These are phyloP conservation scores for Origma solitaria DNA, from an alignment of 2,113 vertebrate species.

Conservation along the genomic window DNA sequence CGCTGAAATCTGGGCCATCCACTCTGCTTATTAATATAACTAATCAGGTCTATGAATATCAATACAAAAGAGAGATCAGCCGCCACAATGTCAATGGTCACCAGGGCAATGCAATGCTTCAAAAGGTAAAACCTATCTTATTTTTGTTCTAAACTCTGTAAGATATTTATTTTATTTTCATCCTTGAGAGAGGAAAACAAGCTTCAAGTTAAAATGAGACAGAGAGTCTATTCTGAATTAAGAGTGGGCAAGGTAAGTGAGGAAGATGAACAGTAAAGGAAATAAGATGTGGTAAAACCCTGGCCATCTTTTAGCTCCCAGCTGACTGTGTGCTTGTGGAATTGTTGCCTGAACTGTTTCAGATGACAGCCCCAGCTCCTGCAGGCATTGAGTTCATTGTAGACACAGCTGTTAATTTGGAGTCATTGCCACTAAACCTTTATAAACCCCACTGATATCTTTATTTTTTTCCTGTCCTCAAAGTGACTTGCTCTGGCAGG, in stretches of 20 bases:
- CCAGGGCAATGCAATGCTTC: slow-evolving; percentile 67
- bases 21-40: slow-evolving; percentile 73
- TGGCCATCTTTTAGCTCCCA: not conserved
- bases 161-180: not conserved
- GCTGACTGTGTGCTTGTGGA: not conserved
- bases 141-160: not conserved
- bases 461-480: not conserved
- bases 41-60: slow-evolving; percentile 73
- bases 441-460: not conserved
- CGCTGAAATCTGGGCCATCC: slow-evolving; percentile 60
- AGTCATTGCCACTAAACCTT: not conserved
- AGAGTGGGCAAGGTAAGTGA: not conserved
- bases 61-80: slow-evolving; percentile 73
- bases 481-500: not conserved
- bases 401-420: not conserved
- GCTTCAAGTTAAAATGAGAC: not conserved
- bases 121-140: slow-evolving; percentile 68
- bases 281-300: not conserved
- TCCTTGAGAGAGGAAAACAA: not conserved
- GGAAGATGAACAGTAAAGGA: not conserved
- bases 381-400: not conserved
- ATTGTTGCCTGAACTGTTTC: not conserved
- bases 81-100: slow-evolving; percentile 66
- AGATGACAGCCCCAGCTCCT: not conserved
- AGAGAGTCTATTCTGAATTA: not conserved